Base-by-base conservation (phyloP, 2,113 vertebrate species). In the Tragelaphus buxtoni region DNA sequence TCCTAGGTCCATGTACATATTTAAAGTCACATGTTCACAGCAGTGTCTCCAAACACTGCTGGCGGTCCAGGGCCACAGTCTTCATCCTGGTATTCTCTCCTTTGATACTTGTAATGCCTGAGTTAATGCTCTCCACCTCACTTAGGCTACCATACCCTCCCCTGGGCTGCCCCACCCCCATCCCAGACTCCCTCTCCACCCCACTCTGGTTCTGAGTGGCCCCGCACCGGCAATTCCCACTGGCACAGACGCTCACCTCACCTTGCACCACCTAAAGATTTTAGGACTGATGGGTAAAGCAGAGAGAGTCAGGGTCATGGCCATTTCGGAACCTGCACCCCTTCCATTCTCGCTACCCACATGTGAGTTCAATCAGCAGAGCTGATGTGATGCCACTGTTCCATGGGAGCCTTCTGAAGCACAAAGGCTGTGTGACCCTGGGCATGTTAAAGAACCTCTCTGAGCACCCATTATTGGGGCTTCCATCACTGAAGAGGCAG, bases 1-100 rank as follows among this genome's bases (percentile, higher is more conserved):
- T 28, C 49, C 63, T 2, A 3, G 0, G 4, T 74, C 47, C 18
- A 16, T 9, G 65, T n/a, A 26, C 17, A 22, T 5, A 10, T 1
- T 12, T 28, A 83, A 47, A 76, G 39, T 65, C 51, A 2, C 2
- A 30, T 4, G 9, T 16, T 55, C 32, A 39, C 35, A 30, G 45
- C n/a, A 7, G 22, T 11, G 42, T 76, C 72, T 14, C 24, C 76
- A 1, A 55, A 30, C 26, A 5, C 7, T 30, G 18, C 30, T 16
- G 24, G 32, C 5, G 53, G 72, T 9, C 53, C 80, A 35, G 10
- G 45, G 60, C 30, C 47, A 22, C 63, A 49, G 80, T 30, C 3
- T 20, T 53, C 84, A 51, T 28, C 60, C 39, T 65, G 18, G 5
- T 11, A 9, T 5, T 18, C 26, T 11, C 6, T 18, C 7, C 5